phyloP scores from a whole-genome alignment of 2,113 vertebrate genomes.

The Stictonetta naevosa region DNA sequence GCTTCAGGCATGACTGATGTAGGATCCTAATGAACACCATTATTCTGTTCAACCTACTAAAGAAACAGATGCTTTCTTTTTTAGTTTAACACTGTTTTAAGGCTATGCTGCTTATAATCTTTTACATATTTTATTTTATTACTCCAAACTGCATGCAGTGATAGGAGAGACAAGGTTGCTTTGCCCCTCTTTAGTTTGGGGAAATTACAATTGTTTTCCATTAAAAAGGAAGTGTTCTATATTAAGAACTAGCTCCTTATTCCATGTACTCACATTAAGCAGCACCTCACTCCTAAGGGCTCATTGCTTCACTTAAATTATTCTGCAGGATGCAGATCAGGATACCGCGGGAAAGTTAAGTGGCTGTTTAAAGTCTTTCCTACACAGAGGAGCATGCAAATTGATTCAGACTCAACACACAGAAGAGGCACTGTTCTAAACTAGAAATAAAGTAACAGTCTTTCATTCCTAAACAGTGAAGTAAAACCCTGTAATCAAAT shows the following conservation, averaged over 20 bases:
- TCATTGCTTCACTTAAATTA: conserved; percentile 7
- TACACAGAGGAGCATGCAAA: conserved; percentile 35
- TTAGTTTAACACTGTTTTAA: neutral
- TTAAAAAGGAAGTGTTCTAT: neutral
- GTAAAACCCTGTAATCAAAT: neutral
- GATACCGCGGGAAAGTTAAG: conserved; percentile 29
- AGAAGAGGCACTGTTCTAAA: conserved; percentile 33
- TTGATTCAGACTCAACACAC: conserved; percentile 32
- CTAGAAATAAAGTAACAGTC: neutral
- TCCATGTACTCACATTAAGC: neutral
- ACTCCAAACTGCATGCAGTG: neutral
- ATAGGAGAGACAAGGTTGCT: neutral
- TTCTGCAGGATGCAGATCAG: neutral
- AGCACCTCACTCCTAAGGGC: conserved; percentile 27
- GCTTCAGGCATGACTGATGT: neutral
- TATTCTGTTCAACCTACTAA: neutral
- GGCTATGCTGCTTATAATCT: neutral
- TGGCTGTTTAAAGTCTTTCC: conserved; percentile 28
- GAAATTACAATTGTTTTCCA: neutral
- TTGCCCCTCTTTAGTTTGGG: neutral
- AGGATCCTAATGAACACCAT: neutral
- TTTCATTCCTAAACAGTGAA: neutral
- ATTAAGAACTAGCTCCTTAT: conserved; percentile 7
- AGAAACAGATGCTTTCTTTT: neutral
- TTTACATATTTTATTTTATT: neutral